These are phyloP conservation scores for Chionoecetes opilio DNA, from an alignment of 1,140 invertebrate species.

Conservation along the genomic window DNA sequence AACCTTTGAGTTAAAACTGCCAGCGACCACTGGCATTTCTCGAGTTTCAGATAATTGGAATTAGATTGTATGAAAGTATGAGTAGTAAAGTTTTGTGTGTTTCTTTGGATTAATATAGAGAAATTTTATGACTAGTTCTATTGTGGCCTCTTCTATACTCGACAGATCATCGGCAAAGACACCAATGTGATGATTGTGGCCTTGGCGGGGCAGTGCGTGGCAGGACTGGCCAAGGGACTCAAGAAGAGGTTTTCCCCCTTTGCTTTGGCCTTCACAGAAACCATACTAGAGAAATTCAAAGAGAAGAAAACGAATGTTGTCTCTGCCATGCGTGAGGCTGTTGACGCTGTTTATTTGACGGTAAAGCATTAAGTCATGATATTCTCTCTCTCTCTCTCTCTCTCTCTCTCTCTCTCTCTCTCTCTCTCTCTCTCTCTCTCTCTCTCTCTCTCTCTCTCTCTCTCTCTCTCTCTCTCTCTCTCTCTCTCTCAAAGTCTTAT, in stretches of 20 bases:
- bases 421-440: too few relatives aligned
- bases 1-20: too few relatives aligned
- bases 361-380: conserved; percentile 85
- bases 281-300: conserved; percentile 97
- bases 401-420: not conserved
- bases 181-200: conserved; percentile 97
- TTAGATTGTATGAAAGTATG: too few relatives aligned
- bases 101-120: not conserved
- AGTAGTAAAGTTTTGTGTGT: too few relatives aligned
- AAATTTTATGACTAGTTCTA: not conserved
- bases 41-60: too few relatives aligned
- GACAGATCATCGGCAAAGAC: conserved; percentile 93
- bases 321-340: conserved; percentile 92
- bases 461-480: too few relatives aligned
- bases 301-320: conserved; percentile 98
- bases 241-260: conserved; percentile 95
- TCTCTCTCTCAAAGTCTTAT: too few relatives aligned
- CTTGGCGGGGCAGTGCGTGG: conserved; percentile 93
- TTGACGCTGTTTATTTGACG: conserved; percentile 93
- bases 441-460: too few relatives aligned
- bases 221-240: conserved; percentile 92
- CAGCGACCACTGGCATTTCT: too few relatives aligned
- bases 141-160: not conserved
- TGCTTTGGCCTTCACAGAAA: conserved; percentile 90
- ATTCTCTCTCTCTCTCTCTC: not conserved